Evolutionary conservation across 2,888 invertebrate species (phyloP).

Genomic region (Nemoura dubitans): DNA sequence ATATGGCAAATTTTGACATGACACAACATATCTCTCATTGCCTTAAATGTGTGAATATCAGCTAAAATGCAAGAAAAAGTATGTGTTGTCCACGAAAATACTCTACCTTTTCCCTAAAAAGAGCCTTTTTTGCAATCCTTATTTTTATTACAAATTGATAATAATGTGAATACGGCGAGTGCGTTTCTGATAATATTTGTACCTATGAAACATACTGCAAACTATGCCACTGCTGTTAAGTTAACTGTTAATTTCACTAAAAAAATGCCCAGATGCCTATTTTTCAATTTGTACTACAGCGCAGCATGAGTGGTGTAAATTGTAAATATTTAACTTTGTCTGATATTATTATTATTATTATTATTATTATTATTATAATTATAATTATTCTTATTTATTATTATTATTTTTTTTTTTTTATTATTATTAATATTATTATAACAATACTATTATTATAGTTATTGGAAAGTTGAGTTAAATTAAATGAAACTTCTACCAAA

Average conservation of each 20-base stretch:
- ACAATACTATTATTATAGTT: neutral
- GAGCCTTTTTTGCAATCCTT: conserved; percentile 27
- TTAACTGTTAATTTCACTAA: conserved; percentile 39
- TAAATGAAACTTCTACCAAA: conserved; percentile 3
- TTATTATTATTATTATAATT: neutral
- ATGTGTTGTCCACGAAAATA: neutral
- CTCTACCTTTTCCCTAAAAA: neutral
- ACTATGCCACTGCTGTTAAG: neutral
- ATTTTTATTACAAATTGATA: conserved; percentile 37
- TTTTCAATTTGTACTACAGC: conserved; percentile 49
- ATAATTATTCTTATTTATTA: neutral
- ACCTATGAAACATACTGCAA: neutral
- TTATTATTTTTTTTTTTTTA: conserved; percentile 14
- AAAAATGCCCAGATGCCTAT: conserved; percentile 50
- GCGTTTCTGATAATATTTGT: neutral
- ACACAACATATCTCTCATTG: conserved; percentile 51
- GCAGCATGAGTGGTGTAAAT: conserved; percentile 8
- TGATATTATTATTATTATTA: conserved; percentile 9
- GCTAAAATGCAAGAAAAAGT: neutral
- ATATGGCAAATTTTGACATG: conserved; percentile 49
- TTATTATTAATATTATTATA: conserved; percentile 9
- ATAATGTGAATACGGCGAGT: neutral
- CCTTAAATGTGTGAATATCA: conserved; percentile 48
- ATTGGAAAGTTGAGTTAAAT: neutral
- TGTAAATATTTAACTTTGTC: conserved; percentile 26